A percentile compares a stretch with the other conserved stretches of the same genome.
phyloP scores from a whole-genome alignment of 2,113 vertebrate species.

The Neotragus moschatus region DNA sequence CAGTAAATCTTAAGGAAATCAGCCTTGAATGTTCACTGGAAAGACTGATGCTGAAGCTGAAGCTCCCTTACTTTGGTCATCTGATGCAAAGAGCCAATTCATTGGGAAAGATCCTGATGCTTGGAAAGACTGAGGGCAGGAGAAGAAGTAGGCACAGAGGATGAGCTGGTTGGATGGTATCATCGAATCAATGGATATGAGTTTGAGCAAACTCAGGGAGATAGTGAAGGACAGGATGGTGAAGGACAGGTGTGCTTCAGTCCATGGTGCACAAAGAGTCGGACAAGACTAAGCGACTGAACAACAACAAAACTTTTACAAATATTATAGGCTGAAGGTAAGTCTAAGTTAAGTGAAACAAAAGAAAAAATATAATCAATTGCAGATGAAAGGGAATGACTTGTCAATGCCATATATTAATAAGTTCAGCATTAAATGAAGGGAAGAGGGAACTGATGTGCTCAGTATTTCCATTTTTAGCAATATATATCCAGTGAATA shows the following conservation, averaged over 20 bases:
- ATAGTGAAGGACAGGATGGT: not conserved
- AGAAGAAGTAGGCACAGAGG: not conserved
- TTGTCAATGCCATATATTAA: not conserved
- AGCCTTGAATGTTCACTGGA: not conserved
- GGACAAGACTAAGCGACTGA: rapidly evolving
- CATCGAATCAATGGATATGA: not conserved
- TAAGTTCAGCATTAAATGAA: not conserved
- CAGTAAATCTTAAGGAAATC: not conserved
- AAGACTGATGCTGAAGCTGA: not conserved
- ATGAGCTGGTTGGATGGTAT: not conserved
- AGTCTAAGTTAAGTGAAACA: not conserved
- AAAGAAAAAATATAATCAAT: not conserved
- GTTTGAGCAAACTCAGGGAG: not conserved
- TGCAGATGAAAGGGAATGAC: not conserved
- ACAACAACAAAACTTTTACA: not conserved
- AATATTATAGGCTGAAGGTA: not conserved
- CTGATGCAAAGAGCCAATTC: not conserved
- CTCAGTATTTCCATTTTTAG: not conserved
- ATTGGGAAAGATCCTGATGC: not conserved
- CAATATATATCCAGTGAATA: not conserved
- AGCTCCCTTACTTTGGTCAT: not conserved
- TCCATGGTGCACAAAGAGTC: not conserved
- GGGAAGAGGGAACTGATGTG: not conserved
- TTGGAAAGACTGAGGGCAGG: not conserved
- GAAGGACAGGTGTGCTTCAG: not conserved